phyloP scores from a whole-genome alignment of 2,797 vertebrate genomes.

The Steatocranus sp. region DNA sequence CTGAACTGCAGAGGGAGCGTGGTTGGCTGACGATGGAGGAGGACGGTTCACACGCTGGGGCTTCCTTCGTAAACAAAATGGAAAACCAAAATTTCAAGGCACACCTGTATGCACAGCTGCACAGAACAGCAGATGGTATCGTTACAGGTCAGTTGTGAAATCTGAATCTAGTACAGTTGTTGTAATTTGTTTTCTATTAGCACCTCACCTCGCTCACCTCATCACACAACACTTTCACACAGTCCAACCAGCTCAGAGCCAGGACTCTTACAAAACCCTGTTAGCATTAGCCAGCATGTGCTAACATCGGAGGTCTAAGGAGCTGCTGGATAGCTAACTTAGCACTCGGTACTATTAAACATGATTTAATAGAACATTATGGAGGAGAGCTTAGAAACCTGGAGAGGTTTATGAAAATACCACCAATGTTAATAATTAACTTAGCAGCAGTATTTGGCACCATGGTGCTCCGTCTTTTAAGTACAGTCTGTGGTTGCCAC shows the following conservation, averaged over 20 bases:
- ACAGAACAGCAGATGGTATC: accelerated
- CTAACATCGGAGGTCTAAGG: neutral
- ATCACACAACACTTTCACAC: neutral
- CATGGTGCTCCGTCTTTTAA: neutral
- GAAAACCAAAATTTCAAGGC: neutral
- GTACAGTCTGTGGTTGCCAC: neutral
- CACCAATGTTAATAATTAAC: neutral
- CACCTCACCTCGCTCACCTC: neutral
- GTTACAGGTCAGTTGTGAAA: neutral
- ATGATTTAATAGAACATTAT: neutral
- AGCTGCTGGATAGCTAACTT: neutral
- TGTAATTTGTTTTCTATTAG: neutral
- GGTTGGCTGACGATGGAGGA: neutral
- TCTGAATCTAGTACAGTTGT: neutral
- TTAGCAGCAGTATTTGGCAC: accelerated
- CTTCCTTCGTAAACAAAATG: neutral
- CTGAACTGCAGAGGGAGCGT: neutral
- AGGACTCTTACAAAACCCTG: neutral
- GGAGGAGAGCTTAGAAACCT: neutral
- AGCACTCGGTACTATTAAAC: neutral
- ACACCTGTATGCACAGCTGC: neutral
- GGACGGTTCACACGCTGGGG: neutral
- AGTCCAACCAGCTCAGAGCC: neutral
- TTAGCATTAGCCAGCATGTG: neutral
- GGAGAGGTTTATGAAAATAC: neutral